Percentiles rank a stretch among this genome's conserved stretches.
phyloP scores from a whole-genome alignment of 2,113 vertebrate species.

The Bujurquina vittata region DNA sequence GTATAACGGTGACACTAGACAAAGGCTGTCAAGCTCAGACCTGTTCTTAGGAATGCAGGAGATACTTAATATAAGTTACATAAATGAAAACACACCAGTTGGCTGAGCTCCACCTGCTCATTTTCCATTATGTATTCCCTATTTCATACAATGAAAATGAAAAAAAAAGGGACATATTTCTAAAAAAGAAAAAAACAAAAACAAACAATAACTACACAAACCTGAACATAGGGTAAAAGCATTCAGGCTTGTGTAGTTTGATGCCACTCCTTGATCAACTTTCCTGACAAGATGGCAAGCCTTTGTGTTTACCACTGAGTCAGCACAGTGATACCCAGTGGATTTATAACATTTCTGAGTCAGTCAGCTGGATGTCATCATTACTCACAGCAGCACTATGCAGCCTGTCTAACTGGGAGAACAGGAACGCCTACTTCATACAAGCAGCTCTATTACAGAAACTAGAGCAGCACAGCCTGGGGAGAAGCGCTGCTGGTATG shows the following conservation, averaged over 20 bases:
- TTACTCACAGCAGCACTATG: constrained; percentile 24
- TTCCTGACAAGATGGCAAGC: neutral
- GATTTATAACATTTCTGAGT: constrained; percentile 33
- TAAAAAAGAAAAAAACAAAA: neutral
- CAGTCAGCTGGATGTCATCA: constrained; percentile 35
- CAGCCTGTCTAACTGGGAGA: constrained; percentile 60
- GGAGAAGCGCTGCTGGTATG: neutral
- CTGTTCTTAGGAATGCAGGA: neutral
- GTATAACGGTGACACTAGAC: neutral
- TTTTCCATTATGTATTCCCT: neutral
- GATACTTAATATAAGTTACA: neutral
- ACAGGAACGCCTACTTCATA: constrained; percentile 30
- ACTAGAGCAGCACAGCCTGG: constrained; percentile 15
- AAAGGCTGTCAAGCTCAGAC: neutral
- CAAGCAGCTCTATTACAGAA: constrained; percentile 12
- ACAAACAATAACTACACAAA: neutral
- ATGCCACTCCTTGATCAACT: neutral
- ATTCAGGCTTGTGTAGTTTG: neutral
- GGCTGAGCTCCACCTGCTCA: neutral
- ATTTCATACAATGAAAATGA: neutral
- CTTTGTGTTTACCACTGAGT: constrained; percentile 35
- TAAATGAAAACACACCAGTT: neutral
- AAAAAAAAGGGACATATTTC: neutral
- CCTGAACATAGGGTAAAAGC: neutral
- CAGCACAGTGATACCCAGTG: constrained; percentile 15